Conservation (phyloP, 2,113 vertebrate genomes). For the Peromyscus californicus region DNA sequence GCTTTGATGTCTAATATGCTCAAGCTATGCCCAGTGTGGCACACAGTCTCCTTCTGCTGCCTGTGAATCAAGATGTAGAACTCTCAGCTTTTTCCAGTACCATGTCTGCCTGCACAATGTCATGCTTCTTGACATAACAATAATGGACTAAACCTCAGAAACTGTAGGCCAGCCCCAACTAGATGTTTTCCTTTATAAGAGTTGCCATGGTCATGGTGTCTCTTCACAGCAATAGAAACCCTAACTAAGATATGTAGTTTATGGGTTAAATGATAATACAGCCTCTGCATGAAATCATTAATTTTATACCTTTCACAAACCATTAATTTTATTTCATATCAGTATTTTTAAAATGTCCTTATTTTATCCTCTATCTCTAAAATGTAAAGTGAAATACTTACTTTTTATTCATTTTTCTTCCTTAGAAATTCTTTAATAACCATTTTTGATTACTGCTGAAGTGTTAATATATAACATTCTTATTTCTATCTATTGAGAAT, state of each 20-base stretch:
- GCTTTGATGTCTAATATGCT: not conserved
- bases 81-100: not conserved
- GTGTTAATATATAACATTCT: not conserved
- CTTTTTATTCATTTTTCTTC: constrained; percentile 28
- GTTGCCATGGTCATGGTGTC: not conserved
- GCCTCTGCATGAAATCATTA: not conserved
- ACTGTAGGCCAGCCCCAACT: not conserved
- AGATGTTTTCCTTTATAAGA: not conserved
- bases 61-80: not conserved
- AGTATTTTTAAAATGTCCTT: not conserved
- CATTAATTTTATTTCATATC: not conserved
- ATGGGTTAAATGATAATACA: not conserved
- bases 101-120: not conserved
- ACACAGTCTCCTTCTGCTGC: not conserved
- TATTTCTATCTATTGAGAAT: not conserved
- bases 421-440: not conserved
- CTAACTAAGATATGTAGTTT: not conserved
- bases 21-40: not conserved
- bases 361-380: not conserved
- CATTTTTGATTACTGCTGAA: not conserved
- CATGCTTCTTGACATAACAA: not conserved
- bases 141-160: not conserved
- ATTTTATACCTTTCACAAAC: not conserved
- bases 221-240: not conserved
- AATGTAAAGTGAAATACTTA: not conserved